Base-by-base conservation (phyloP, 2,113 vertebrate genomes). In the Hippocampus barbouri region DNA sequence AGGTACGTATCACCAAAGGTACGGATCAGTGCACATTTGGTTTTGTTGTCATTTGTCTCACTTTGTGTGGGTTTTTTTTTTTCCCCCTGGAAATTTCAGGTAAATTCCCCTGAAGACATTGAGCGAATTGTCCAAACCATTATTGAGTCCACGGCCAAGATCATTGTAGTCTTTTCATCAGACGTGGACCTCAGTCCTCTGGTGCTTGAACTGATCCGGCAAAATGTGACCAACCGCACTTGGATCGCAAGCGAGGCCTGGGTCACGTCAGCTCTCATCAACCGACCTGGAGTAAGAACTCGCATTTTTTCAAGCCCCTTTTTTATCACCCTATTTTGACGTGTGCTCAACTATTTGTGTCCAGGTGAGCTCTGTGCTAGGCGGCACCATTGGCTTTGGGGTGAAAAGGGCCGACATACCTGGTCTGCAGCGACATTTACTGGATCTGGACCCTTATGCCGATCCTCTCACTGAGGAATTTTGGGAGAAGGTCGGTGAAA, bases 211-310 rank as follows among this genome's bases (percentile, higher is more conserved):
- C 83, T 96, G 38, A 47, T 93, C 12, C 81, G 54, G 2, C 87
- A 90, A 60, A 95, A 94, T 27, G 86, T 96, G 74, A 93, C 90
- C 23, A 90, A 93, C 65, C 92, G 90, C 66, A 96, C 94, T 0
- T 94, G 94, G 93, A 92, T 95, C 18, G 92, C 91, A 7, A 95
- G 92, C 1, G 94, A 95, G 83, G 94, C 93, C 21, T 95, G 94
- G 94, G 74, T 95, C 47, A 94, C 94, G 25, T 95, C 93, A 0
- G 92, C 93, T 21, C 89, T 94, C 77, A 92, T 94, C 70, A 87
- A 89, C 45, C 91, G 86, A 66, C 90, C 92, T 0, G 82, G 91
- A 62, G 91, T 94, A 60, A 91, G 91, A 16, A 5, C 4, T 20
- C 8, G 23, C 0, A 56, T 7, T 69, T 56, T 64, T 38, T 43